Percentiles rank a stretch among this genome's conserved stretches.
Evolutionary conservation across 2,888 invertebrate genomes (phyloP).

Genomic region (Germaria angustata): DNA sequence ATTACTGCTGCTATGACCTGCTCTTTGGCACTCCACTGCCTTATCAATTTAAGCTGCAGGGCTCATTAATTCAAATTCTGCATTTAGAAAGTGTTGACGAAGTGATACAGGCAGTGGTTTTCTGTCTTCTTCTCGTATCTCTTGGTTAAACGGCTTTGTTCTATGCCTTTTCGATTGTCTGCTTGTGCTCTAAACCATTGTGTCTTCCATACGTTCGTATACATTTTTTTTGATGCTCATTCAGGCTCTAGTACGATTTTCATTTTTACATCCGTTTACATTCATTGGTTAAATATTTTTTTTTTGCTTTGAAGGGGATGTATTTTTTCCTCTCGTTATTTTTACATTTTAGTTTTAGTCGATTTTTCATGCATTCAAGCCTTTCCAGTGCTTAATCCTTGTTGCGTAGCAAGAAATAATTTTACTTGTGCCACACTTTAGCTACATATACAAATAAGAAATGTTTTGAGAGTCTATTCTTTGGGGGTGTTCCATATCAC

Average conservation of each 20-base stretch:
- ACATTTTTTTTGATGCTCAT: not conserved
- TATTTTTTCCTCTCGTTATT: not conserved
- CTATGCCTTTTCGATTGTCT: slow-evolving; percentile 14
- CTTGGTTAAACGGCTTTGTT: not conserved
- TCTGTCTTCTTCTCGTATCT: slow-evolving; percentile 1
- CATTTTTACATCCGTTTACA: slow-evolving; percentile 38
- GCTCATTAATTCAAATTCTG: slow-evolving; percentile 59
- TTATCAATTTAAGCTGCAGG: slow-evolving; percentile 58
- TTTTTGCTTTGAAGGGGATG: not conserved
- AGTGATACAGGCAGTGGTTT: not conserved
- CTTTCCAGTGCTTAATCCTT: slow-evolving; percentile 47
- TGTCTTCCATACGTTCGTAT: not conserved
- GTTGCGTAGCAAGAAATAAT: slow-evolving; percentile 42
- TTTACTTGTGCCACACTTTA: slow-evolving; percentile 30
- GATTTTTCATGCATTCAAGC: slow-evolving; percentile 45
- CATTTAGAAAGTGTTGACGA: slow-evolving; percentile 29
- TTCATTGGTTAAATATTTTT: slow-evolving; percentile 30
- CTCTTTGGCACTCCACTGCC: not conserved
- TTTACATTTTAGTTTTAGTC: slow-evolving; percentile 21
- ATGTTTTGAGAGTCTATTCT: slow-evolving; percentile 3
- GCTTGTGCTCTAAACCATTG: not conserved
- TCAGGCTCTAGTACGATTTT: slow-evolving; percentile 7
- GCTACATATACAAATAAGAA: slow-evolving; percentile 14
- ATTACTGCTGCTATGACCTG: not conserved
- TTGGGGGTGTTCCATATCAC: not conserved